These are phyloP conservation scores for Siniperca obscura DNA, from an alignment of 2,797 vertebrate species.

Conservation along the genomic window DNA sequence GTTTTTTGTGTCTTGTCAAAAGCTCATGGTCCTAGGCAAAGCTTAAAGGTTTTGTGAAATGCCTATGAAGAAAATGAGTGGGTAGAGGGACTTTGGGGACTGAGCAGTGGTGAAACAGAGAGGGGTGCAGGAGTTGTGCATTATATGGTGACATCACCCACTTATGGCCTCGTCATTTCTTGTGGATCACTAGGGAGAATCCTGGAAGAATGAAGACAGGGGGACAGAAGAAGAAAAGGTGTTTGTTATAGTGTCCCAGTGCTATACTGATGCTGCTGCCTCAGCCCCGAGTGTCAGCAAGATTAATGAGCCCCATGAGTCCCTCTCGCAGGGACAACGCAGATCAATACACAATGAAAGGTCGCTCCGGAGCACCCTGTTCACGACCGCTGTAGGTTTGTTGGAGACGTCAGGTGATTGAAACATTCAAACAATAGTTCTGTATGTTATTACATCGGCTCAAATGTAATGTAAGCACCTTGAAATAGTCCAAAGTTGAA, in stretches of 20 bases:
- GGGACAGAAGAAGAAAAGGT: constrained; percentile 52
- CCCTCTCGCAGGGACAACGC: constrained; percentile 52
- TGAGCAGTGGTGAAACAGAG: constrained; percentile 4
- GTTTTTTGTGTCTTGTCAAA: not conserved
- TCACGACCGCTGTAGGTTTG: constrained; percentile 21
- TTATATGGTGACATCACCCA: constrained; percentile 38
- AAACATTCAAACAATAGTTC: constrained; percentile 38
- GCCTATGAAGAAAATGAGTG: not conserved
- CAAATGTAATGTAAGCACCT: not conserved
- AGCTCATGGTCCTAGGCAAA: not conserved
- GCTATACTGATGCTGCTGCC: constrained; percentile 50
- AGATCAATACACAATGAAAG: constrained; percentile 71
- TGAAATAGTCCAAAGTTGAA: constrained; percentile 38
- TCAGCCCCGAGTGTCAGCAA: constrained; percentile 65
- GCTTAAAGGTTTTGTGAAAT: constrained; percentile 8
- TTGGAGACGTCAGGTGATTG: constrained; percentile 42
- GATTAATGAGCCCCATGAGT: constrained; percentile 73
- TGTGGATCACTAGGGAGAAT: constrained; percentile 3
- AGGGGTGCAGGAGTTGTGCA: not conserved
- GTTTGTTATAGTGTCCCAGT: constrained; percentile 22
- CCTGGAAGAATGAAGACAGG: constrained; percentile 11
- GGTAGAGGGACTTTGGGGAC: constrained; percentile 9
- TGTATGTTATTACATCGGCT: constrained; percentile 18
- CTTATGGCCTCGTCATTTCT: constrained; percentile 29
- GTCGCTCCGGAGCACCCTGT: constrained; percentile 5